Evolutionary conservation across 2,113 vertebrate species (phyloP), one percentile per base, ranked within the genome.

Genomic region (Abramis brama): DNA sequence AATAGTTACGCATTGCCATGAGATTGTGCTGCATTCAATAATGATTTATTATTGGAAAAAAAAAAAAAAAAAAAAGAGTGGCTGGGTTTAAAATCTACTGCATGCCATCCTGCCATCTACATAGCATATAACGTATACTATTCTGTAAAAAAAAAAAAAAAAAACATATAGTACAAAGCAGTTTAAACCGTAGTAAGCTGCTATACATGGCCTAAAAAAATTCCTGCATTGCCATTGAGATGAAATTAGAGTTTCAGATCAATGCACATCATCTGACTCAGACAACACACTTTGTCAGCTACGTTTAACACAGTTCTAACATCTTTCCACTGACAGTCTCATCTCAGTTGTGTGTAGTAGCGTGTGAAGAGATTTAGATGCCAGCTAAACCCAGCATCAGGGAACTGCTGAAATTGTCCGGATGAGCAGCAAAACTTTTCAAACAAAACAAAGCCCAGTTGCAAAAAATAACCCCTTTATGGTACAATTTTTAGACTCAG

Each of bases 261-360:
- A 81, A 47, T 66, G 59, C 59, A 2, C 59, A 66, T 81, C 39
- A 47, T 64, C 59, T 47, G 59, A 81, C 79, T 66, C 79, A 81
- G 60, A 66, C 79, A 81, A 81, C 59, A 66, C 59, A 66, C 23
- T 66, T 81, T 81, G 79, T 66, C 79, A 81, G 79, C 59, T 47
- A n/a, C 8, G 15, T 66, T 81, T 64, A 81, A 81, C 15, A 21
- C 39, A 25, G 59, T 79, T 39, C 19, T 36, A 66, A 66, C 39
- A 21, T 80, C 59, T 80, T 80, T 64, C 39, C 36, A 11, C n/a
- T 66, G 59, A 57, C 79, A 47, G 79, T 81, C 64, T 81, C 25
- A 81, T 45, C 59, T 66, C n/a, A 7, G 60, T 21, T 27, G 25
- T 62, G 43, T 66, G 79, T 80, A 80, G 79, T 30, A 60, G 64